Evolutionary conservation across 2,888 invertebrate species (phyloP), one percentile per base, ranked within the genome.

Genomic region (Eumacrocentrus americanus): DNA sequence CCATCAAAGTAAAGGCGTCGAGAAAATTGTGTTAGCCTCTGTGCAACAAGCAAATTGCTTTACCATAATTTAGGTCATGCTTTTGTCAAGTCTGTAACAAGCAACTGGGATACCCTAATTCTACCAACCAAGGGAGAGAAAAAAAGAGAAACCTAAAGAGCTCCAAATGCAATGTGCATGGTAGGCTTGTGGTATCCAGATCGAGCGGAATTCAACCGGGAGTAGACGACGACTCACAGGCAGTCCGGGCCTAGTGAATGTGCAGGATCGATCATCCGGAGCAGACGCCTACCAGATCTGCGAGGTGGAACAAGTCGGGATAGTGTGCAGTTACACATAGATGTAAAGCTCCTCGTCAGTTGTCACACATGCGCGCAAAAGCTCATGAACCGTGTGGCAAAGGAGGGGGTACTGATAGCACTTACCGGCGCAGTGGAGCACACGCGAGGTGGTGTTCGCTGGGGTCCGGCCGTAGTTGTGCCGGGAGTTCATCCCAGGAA

Each of bases 191-290:
- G n/a, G n/a, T n/a, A n/a, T n/a, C n/a, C n/a, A n/a, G n/a, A n/a
- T n/a, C n/a, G n/a, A n/a, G n/a, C n/a, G n/a, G n/a, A n/a, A n/a
- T n/a, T n/a, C n/a, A 16, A 29, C 18, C 38, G 16, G 23, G 40
- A 42, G 37, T 38, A 29, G 23, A 38, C 46, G 22, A 47, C 12
- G 59, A 44, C 25, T 25, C 25, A 34, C 20, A 34, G 12, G 14
- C 25, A 50, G 18, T 54, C 53, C 62, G 60, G 58, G 40, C 65
- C 48, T 47, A 51, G 35, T 57, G 48, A 64, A 53, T 56, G 59
- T 58, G 20, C 57, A 60, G 64, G 62, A 69, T 69, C 67, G 67
- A 69, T 67, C 62, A 52, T 63, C 58, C 56, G 63, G 64, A 65
- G 67, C 63, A 64, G 60, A 61, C 62, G 66, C 62, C 63, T 61